Base-by-base conservation (phyloP, 2,888 invertebrate genomes). In the Lasioglossum leucozonium region DNA sequence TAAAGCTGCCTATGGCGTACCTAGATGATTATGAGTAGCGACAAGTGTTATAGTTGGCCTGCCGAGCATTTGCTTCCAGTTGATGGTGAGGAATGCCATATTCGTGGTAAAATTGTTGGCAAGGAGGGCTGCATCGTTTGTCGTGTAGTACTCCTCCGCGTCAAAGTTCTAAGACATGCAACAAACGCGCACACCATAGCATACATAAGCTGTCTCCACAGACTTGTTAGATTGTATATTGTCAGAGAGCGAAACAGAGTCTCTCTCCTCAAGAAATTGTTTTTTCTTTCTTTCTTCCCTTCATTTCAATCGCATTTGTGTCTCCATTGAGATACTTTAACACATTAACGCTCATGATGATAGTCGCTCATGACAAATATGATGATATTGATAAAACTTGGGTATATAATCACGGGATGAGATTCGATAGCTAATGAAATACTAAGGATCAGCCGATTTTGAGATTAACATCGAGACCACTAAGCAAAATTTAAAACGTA, bases 51-150 rank as follows among this genome's bases (percentile, higher is more conserved):
- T 97, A 92, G 98, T 98, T 89, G 99, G 99, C 93, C 99, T 97
- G 94, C 99, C 99, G 95, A 99, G 97, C 97, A 99, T 98, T 95
- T 98, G 97, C 95, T 98, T 98, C 99, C 99, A 99, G 96, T 97
- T 98, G 96, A 98, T 98, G 95, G 99, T 98, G 95, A 99, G 97
- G 96, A 99, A 99, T 92, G 98, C 98, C 95, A 99, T 97, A 96
- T 99, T 98, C 93, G 98, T 98, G 95, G 97, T 98, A 95, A 99
- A 98, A 95, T 98, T 98, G 96, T 99, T 98, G 95, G 98, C 97
- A 95, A 99, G 97, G 95, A 99, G 97, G 94, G 98, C 98, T 95
- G 98, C 97, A 96, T 99, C 99, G 95, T 98, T 98, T 93, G 98
- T 98, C 95, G 98, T 98, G 97, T 99, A 99, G 97, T 99, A 99